Evolutionary conservation across 2,888 invertebrate species (phyloP).

Genomic region (Schizotus pectinicornis): DNA sequence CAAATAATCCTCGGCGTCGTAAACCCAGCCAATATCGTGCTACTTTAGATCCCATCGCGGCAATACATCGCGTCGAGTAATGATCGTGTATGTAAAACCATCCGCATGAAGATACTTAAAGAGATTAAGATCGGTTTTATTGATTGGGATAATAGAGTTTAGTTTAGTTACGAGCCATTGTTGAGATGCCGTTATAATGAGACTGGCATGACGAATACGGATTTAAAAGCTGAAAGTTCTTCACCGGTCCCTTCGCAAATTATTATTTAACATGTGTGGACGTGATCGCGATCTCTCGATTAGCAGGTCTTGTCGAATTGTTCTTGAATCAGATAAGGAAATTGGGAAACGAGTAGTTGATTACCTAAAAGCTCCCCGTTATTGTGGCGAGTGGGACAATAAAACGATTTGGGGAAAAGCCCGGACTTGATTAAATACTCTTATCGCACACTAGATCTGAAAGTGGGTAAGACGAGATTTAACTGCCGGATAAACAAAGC

Average conservation of each 20-base stretch:
- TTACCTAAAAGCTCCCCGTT: constrained; percentile 15
- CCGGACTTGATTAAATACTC: no score
- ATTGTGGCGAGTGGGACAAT: constrained; percentile 14
- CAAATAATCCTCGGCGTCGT: no score
- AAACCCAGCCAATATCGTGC: no score
- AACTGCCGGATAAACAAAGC: no score
- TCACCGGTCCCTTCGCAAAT: no score
- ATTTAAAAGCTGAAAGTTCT: background rate
- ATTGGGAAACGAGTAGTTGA: constrained; percentile 19
- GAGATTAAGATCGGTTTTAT: constrained; percentile 23
- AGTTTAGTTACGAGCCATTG: constrained; percentile 20
- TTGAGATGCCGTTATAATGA: constrained; percentile 19
- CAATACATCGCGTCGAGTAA: constrained; percentile 8
- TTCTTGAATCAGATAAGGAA: constrained; percentile 11
- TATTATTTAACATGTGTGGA: no score
- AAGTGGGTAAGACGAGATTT: no score
- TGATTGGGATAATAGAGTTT: constrained; percentile 23
- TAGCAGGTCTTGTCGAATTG: background rate
- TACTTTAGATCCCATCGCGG: no score
- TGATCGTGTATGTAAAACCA: constrained; percentile 26
- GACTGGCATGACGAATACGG: constrained; percentile 16
- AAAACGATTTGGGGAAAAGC: constrained; percentile 1
- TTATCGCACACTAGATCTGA: no score
- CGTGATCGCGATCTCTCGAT: no score
- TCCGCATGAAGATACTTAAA: constrained; percentile 21